These are phyloP conservation scores for Acrossocheilus fasciatus DNA, from an alignment of 2,797 vertebrate genomes.

Conservation along the genomic window DNA sequence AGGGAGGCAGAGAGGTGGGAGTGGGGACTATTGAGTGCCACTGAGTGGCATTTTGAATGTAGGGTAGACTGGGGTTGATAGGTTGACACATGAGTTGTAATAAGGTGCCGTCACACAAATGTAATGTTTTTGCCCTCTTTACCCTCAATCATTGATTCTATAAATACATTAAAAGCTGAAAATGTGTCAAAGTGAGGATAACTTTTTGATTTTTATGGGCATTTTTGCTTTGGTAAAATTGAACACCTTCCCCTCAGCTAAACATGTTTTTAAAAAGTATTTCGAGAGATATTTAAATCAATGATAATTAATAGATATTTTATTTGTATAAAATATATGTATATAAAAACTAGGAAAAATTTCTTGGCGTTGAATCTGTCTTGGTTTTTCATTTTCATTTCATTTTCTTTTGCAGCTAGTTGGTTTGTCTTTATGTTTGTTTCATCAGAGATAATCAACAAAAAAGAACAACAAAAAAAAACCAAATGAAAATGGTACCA, in stretches of 20 bases:
- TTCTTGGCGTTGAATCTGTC: background rate
- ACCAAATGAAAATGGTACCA: background rate
- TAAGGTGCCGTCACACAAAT: background rate
- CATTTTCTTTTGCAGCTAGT: background rate
- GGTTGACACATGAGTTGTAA: background rate
- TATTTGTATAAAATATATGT: background rate
- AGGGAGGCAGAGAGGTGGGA: conserved; percentile 43
- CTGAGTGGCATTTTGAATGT: conserved; percentile 35
- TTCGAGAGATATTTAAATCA: background rate
- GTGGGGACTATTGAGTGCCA: conserved; percentile 33
- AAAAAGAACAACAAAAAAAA: background rate
- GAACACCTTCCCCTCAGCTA: background rate
- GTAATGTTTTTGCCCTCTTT: background rate
- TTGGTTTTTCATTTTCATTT: background rate
- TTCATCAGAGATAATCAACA: background rate
- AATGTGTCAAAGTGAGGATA: background rate
- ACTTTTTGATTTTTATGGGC: background rate
- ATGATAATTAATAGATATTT: background rate
- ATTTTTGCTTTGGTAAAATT: background rate
- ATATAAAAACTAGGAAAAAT: background rate
- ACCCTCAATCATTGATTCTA: background rate
- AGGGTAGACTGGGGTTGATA: background rate
- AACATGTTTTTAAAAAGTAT: background rate
- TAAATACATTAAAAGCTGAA: background rate
- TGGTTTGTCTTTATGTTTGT: background rate